These are phyloP conservation scores for Rhysida immarginata DNA, from an alignment of 1,140 invertebrate genomes.

Conservation along the genomic window DNA sequence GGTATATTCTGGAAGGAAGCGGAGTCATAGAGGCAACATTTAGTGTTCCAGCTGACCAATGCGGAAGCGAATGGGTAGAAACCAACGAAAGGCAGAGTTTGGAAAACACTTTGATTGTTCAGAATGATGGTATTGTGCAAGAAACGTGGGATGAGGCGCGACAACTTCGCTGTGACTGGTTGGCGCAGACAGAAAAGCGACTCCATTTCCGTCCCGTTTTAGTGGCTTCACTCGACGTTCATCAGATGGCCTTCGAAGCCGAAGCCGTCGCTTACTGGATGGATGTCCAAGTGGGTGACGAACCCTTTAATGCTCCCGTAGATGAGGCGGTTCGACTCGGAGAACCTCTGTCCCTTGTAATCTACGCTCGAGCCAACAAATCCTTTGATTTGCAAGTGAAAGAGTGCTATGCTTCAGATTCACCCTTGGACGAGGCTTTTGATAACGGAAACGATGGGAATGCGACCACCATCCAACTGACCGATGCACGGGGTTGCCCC, in stretches of 20 bases:
- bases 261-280: not conserved
- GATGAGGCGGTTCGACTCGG: not conserved
- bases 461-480: not conserved
- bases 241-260: not conserved
- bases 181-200: not conserved
- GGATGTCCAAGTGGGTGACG: not conserved
- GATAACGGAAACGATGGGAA: not conserved
- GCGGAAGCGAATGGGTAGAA: not conserved
- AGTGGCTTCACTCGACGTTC: not conserved
- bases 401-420: not conserved
- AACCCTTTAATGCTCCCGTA: not conserved
- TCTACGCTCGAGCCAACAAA: not conserved
- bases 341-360: not conserved
- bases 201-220: not conserved
- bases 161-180: not conserved
- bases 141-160: not conserved
- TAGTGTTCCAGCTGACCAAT: not conserved
- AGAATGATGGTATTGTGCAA: not conserved
- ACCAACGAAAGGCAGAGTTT: not conserved
- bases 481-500: not conserved
- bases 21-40: too few relatives aligned
- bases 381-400: not conserved
- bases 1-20: too few relatives aligned
- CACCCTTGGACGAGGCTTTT: too few relatives aligned
- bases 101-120: not conserved